Evolutionary conservation across 2,113 vertebrate species (phyloP).

Genomic region (Bagarius yarrelli): DNA sequence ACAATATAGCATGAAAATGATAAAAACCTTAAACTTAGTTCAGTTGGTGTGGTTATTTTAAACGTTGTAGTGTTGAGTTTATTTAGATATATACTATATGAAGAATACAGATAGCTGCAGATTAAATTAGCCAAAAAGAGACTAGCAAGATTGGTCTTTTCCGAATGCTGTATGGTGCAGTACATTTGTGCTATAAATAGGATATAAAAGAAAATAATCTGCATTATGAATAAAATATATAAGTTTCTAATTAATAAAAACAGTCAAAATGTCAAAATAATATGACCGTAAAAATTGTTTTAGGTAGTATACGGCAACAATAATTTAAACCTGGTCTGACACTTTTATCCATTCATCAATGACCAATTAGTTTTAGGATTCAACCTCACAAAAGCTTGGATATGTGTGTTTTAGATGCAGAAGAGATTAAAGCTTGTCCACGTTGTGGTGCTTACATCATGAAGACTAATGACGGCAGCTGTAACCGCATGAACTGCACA

Average conservation of each 20-base stretch:
- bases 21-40: neutral
- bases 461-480: slow-evolving; percentile 87
- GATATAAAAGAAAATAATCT: neutral
- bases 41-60: neutral
- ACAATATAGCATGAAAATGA: neutral
- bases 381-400: neutral
- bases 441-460: slow-evolving; percentile 85
- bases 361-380: neutral
- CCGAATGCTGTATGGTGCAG: neutral
- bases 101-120: neutral
- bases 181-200: neutral
- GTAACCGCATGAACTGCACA: slow-evolving; percentile 86
- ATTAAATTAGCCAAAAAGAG: neutral
- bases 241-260: neutral
- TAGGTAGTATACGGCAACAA: neutral
- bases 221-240: neutral
- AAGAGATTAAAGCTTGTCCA: slow-evolving; percentile 83
- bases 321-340: neutral
- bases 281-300: neutral
- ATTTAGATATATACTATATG: neutral
- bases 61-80: neutral
- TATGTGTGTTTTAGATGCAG: slow-evolving; percentile 65
- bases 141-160: neutral
- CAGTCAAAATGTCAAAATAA: neutral
- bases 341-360: neutral